Base-by-base conservation (phyloP, 2,797 vertebrate genomes). In the Mus spretus region DNA sequence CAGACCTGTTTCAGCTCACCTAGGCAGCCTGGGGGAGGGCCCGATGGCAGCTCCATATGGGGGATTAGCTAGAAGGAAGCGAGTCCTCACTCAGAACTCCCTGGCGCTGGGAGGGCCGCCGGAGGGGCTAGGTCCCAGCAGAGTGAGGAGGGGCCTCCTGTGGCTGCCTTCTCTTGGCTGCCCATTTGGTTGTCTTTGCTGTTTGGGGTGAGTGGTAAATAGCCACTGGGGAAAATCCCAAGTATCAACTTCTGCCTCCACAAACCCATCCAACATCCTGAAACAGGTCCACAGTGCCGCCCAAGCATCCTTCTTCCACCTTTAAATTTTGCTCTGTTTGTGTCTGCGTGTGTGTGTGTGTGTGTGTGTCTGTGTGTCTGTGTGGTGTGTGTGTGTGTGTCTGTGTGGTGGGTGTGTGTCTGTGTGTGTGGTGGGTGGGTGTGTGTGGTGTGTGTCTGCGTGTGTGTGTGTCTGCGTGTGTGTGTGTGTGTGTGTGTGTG, bases 1-100 rank as follows among this genome's bases (percentile, higher is more conserved):
- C 96, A 75, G 97, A 98, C 98, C 97, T 97, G 98, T 98, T 98
- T 91, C 91, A 20, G 74, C 92, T 95, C 85, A 85, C 96, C 88
- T 78, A 44, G 92, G 85, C 26, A 1, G 94, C 93, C 94, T 9
- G 24, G 90, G 95, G 95, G 93, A 93, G 95, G 96, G 93, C 81
- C 34, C 0, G 34, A 53, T 44, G 19, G 83, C 82, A 50, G 93
- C 94, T 96, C 79, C 47, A 80, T 31, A 14, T 19, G 40, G 37
- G 93, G 96, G 96, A 97, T 97, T 97, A 97, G 90, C 85, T 93
- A 1, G 63, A 79, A 81, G 84, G 93, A 70, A 90, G 90, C 67
- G 82, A 88, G 93, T 83, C 90, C 79, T 95, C 47, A 3, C 80
- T 83, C 80, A 0, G 92, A 91, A 94, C 86, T 1, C 15, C 34